A percentile compares a stretch with the other conserved stretches of the same genome.
Conservation (phyloP, 2,113 vertebrate genomes). For the Laterallus jamaicensis region DNA sequence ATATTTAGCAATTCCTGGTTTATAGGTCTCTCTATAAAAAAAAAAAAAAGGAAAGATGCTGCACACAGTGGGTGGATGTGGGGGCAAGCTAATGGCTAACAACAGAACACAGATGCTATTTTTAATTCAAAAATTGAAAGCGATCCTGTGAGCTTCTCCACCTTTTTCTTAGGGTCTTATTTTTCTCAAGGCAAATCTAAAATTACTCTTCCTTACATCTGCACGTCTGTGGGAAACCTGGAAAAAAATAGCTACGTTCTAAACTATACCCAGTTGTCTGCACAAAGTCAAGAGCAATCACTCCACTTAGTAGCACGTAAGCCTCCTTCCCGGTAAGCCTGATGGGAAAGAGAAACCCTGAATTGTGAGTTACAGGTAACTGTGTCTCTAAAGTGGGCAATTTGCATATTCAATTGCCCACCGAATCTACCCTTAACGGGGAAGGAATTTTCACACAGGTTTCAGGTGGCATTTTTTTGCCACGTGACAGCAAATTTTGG, state of each 20-base stretch:
- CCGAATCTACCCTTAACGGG: neutral
- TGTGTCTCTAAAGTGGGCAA: neutral
- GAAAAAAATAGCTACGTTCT: neutral
- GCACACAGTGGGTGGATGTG: too few species aligned
- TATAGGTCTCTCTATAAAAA: neutral
- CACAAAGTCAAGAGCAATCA: neutral
- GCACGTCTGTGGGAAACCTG: neutral
- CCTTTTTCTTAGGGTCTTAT: neutral
- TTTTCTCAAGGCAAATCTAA: neutral
- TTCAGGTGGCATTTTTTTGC: neutral
- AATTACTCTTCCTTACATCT: neutral
- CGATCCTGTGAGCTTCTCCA: neutral
- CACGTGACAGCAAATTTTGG: neutral
- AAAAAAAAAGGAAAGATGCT: neutral
- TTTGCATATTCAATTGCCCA: neutral
- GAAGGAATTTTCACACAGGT: neutral
- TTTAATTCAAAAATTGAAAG: neutral
- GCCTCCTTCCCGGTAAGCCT: neutral
- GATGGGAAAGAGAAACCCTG: neutral
- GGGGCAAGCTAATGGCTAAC: neutral
- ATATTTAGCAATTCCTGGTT: neutral
- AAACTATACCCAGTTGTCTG: neutral
- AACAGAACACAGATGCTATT: neutral
- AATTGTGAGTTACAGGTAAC: neutral
- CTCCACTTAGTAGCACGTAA: accelerated